phyloP scores from a whole-genome alignment of 2,797 vertebrate species.

The Epinephelus malabaricus region DNA sequence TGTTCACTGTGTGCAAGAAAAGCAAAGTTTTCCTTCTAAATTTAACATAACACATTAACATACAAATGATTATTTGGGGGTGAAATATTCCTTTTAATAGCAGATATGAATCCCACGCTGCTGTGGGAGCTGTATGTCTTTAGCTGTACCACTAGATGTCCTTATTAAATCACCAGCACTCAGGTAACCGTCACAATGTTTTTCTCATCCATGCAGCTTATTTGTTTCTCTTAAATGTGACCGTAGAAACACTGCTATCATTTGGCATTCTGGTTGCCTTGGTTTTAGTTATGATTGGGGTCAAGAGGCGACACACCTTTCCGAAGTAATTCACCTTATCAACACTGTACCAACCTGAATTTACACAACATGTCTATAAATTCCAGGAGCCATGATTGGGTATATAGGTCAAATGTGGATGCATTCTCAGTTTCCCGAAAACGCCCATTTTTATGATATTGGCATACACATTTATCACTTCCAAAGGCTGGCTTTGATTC shows the following conservation, averaged over 20 bases:
- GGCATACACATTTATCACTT: constrained; percentile 8
- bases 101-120: not conserved
- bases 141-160: constrained; percentile 56
- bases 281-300: constrained; percentile 12
- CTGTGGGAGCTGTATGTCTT: not conserved
- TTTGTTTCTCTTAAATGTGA: not conserved
- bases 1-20: too few species aligned
- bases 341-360: constrained; percentile 3
- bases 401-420: constrained; percentile 2
- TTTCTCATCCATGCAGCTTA: not conserved
- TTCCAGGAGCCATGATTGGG: not conserved
- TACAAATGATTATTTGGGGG: too few species aligned
- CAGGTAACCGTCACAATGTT: not conserved
- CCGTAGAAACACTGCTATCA: not conserved
- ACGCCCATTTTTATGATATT: constrained; percentile 9
- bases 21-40: too few species aligned
- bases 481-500: not conserved
- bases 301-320: constrained; percentile 14
- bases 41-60: too few species aligned
- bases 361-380: constrained; percentile 32
- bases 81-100: not conserved
- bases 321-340: constrained; percentile 12
- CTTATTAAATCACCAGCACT: constrained; percentile 17
- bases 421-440: not conserved
- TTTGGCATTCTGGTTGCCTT: not conserved